Conservation (phyloP, 2,113 vertebrate species). For the Cercocebus atys region DNA sequence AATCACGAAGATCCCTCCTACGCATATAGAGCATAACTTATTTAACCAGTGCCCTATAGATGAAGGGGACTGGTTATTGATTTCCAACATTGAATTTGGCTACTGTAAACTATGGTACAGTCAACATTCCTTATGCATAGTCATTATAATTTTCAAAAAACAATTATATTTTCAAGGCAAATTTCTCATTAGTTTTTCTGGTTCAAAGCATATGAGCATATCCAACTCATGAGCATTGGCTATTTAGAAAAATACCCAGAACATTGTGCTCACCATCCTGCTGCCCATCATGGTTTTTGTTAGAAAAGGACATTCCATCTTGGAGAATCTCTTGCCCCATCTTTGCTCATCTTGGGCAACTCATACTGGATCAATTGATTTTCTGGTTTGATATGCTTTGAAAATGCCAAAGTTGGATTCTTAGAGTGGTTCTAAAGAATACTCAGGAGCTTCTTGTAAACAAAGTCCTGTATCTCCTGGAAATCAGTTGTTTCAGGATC, state of each 20-base stretch:
- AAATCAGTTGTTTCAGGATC: neutral
- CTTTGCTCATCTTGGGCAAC: neutral
- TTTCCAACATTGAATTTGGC: neutral
- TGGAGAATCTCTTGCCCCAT: rapidly evolving
- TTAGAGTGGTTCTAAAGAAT: neutral
- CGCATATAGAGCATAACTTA: neutral
- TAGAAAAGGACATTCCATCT: neutral
- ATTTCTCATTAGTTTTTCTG: conserved; percentile 22
- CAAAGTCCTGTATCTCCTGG: neutral
- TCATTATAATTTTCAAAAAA: neutral
- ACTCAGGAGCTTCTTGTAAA: neutral
- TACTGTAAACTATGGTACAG: neutral
- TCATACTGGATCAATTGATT: neutral
- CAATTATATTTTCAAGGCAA: conserved; percentile 6
- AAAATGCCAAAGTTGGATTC: neutral
- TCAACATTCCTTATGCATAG: neutral
- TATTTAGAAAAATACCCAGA: neutral
- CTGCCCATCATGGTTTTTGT: neutral
- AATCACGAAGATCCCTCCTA: neutral
- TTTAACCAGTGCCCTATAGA: neutral
- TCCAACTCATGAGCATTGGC: neutral
- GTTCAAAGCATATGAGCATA: neutral
- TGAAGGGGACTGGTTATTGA: neutral
- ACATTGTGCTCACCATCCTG: neutral
- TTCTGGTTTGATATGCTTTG: neutral